Percentiles rank a stretch among this genome's conserved stretches.
These are phyloP conservation scores for Acanthococcus lagerstroemiae DNA, from an alignment of 2,888 invertebrate genomes.

Conservation along the genomic window DNA sequence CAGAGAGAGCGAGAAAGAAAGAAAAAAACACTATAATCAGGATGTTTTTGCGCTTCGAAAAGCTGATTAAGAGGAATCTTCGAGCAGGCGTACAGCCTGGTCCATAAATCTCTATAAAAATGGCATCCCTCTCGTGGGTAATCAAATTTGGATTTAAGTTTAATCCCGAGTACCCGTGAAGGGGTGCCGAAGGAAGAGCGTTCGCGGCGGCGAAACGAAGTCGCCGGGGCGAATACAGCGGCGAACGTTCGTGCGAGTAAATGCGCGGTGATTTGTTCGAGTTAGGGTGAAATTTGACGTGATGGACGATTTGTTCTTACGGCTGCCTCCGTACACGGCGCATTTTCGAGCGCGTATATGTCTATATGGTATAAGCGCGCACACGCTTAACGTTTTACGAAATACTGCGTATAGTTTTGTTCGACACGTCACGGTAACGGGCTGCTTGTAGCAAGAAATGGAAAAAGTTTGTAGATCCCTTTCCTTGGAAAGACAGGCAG, in stretches of 20 bases:
- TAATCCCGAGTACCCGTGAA: conserved; percentile 13
- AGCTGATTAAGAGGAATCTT: conserved; percentile 20
- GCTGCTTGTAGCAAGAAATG: neutral
- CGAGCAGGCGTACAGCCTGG: neutral
- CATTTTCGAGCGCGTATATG: too few species aligned
- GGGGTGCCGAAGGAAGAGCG: neutral
- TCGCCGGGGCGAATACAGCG: neutral
- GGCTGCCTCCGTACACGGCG: neutral
- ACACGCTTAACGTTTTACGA: neutral
- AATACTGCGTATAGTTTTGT: too few species aligned
- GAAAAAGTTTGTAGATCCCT: neutral
- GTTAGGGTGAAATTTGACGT: conserved; percentile 30
- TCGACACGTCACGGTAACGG: too few species aligned
- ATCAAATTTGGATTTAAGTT: conserved; percentile 34
- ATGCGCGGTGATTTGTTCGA: conserved; percentile 27
- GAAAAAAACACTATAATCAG: neutral
- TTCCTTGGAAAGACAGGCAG: too few species aligned
- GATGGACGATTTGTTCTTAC: conserved; percentile 24
- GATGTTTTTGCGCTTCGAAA: neutral
- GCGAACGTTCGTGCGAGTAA: conserved; percentile 14
- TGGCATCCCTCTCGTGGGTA: conserved; percentile 25
- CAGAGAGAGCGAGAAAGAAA: too few species aligned
- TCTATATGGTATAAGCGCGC: neutral
- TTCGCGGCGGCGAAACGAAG: neutral
- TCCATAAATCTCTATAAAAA: conserved; percentile 26